These are phyloP conservation scores for Agrenia bidenticulata DNA, from an alignment of 2,888 invertebrate species.

Conservation along the genomic window DNA sequence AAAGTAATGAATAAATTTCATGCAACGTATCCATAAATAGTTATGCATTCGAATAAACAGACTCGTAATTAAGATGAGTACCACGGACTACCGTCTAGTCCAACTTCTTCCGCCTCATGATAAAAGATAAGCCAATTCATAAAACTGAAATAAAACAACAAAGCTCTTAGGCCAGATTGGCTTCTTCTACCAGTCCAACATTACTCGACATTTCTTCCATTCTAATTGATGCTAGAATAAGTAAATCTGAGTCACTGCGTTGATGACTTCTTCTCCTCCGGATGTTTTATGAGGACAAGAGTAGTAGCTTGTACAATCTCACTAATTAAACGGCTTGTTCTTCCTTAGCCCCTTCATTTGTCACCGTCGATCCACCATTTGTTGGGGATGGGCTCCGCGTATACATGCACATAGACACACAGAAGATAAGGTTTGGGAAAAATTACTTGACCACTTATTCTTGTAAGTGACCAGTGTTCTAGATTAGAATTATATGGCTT, in stretches of 20 bases:
- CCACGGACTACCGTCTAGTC: conserved; percentile 8
- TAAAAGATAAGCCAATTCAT: conserved; percentile 13
- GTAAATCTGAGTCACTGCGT: conserved; percentile 1
- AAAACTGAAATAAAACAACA: conserved; percentile 3
- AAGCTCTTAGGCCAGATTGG: conserved; percentile 17
- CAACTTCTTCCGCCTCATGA: background rate
- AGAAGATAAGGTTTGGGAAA: too few relatives aligned
- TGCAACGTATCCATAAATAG: conserved; percentile 46
- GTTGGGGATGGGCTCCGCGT: too few relatives aligned
- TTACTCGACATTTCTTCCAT: background rate
- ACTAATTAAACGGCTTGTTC: conserved; percentile 15
- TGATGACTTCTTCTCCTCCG: conserved; percentile 9
- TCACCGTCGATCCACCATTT: background rate
- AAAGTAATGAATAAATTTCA: conserved; percentile 24
- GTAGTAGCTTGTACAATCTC: conserved; percentile 6
- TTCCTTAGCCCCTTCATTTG: conserved; percentile 1
- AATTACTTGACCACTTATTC: too few relatives aligned
- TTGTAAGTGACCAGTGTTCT: too few relatives aligned
- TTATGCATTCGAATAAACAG: conserved; percentile 38
- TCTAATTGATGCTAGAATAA: too few relatives aligned
- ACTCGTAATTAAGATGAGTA: conserved; percentile 48
- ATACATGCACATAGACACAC: too few relatives aligned
- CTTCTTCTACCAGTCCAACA: background rate
- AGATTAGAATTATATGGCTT: too few relatives aligned
- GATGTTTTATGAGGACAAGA: too few relatives aligned